Evolutionary conservation across 2,113 vertebrate species (phyloP), one percentile per base, ranked within the genome.

Genomic region (Erythrocebus patas): DNA sequence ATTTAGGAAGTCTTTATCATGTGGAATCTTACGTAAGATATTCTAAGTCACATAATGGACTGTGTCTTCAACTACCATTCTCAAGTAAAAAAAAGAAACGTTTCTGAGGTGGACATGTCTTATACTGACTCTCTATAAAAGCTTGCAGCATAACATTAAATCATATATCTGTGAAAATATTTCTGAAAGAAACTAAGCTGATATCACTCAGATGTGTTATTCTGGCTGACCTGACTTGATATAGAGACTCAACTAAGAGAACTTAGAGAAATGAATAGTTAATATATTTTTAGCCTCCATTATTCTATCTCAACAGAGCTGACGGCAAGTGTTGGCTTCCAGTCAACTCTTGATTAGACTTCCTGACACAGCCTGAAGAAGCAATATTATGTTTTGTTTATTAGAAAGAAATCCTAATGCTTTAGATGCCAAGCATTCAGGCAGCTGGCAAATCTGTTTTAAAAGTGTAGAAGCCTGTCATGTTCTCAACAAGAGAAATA

Each of bases 291-390:
- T 95, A 88, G 90, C 25, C n/a, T 93, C 85, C 64, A 57, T 97
- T 97, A 83, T 85, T 95, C 76, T 38, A 64, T 52, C 64, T 88
- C 89, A 94, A 68, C 82, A 86, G 73, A 96, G 72, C 40, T 92
- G 90, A 95, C 93, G 80, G 93, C 78, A 95, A 96, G 20, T 40
- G 16, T 70, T 96, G 96, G 83, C 92, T 97, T 68, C 66, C 50
- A 81, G 75, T 93, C 94, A 95, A 76, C 32, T 84, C 13, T 96
- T 97, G 92, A 97, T 97, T 96, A 97, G 87, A 92, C 94, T 96
- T 97, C 94, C 94, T 97, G 87, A 97, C 92, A 96, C 96, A 95
- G 93, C 92, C 80, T 95, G 75, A 92, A 95, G 95, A 97, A 93
- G 83, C 88, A 57, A 97, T 95, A 93, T 72, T 89, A 80, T 86